phyloP scores from a whole-genome alignment of 2,888 invertebrate species.

The Acanthoscelides obtectus region DNA sequence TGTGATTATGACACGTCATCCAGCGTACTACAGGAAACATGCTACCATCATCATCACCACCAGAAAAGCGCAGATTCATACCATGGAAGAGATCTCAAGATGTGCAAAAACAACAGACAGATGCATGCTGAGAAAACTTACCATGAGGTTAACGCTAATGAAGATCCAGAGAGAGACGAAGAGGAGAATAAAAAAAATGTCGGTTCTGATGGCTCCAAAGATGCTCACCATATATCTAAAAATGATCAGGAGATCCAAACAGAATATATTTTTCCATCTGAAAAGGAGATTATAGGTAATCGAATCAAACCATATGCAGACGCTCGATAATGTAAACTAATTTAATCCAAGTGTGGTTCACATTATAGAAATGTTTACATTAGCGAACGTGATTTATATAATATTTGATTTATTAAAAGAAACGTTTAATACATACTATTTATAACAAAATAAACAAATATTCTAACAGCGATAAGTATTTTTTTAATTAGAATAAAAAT shows the following conservation, averaged over 20 bases:
- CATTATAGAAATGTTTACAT: too few species aligned
- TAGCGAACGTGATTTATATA: too few species aligned
- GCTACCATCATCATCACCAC: background rate
- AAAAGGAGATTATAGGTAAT: background rate
- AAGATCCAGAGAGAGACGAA: background rate
- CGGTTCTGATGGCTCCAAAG: background rate
- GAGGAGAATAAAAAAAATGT: background rate
- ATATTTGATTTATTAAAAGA: too few species aligned
- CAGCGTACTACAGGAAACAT: background rate
- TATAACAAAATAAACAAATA: too few species aligned
- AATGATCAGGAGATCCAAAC: background rate
- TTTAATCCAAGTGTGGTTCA: too few species aligned
- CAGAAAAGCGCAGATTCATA: background rate
- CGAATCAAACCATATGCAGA: too few species aligned
- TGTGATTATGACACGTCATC: background rate
- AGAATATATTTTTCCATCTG: background rate
- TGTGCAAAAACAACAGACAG: background rate
- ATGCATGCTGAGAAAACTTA: background rate
- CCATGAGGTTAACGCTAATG: background rate
- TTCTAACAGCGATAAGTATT: too few species aligned
- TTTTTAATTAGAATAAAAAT: too few species aligned
- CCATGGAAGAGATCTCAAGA: background rate
- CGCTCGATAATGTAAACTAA: too few species aligned
- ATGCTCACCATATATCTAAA: background rate
- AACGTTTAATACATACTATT: too few species aligned